These are phyloP conservation scores for Uria lomvia DNA, from an alignment of 2,113 vertebrate genomes.

Conservation along the genomic window DNA sequence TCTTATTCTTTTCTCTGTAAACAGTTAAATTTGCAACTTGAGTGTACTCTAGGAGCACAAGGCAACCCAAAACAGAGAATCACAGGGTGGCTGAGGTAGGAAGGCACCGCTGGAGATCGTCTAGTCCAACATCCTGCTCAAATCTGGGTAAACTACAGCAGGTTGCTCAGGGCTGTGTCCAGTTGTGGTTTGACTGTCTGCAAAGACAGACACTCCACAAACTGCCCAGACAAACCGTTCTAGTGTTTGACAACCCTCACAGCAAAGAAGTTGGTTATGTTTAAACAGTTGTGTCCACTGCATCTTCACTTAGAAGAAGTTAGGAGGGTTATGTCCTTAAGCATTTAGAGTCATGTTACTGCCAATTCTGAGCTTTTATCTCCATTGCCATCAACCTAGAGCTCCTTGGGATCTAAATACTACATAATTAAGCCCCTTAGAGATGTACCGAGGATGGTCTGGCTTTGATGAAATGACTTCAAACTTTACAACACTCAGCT, in stretches of 20 bases:
- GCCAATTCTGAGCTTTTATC: neutral
- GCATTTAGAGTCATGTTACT: neutral
- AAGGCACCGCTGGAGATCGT: rapidly evolving
- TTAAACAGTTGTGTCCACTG: neutral
- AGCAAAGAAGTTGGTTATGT: neutral
- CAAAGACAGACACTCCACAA: neutral
- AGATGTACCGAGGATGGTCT: neutral
- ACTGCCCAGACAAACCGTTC: neutral
- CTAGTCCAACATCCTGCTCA: neutral
- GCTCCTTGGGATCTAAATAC: neutral
- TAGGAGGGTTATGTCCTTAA: neutral
- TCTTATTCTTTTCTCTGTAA: neutral
- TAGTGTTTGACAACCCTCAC: neutral
- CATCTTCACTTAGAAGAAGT: neutral
- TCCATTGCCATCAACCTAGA: neutral
- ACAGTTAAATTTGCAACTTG: neutral
- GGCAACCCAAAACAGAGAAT: neutral
- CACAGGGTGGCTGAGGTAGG: neutral
- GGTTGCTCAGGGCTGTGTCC: neutral
- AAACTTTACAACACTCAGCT: neutral
- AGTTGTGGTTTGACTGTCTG: neutral
- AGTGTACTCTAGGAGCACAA: neutral
- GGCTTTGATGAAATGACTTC: neutral
- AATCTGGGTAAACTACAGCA: neutral
- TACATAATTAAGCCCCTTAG: neutral